Percentiles rank a stretch among this genome's conserved stretches.
phyloP scores from a whole-genome alignment of 2,888 invertebrate species.

The Epistrophe eligans region DNA sequence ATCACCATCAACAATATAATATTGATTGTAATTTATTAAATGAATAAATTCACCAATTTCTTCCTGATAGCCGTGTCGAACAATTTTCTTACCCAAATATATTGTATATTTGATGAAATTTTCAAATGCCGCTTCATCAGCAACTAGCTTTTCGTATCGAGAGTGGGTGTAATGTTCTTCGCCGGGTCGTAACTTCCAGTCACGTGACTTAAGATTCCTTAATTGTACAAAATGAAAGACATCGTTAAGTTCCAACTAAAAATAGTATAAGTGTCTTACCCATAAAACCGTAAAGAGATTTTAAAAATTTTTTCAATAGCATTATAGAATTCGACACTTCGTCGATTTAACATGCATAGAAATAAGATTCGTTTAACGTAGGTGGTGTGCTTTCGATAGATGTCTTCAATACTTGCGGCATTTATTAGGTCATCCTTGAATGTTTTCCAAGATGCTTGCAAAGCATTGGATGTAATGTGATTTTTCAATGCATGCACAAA shows the following conservation, averaged over 20 bases:
- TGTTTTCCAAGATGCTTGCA: constrained; percentile 90
- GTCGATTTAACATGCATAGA: constrained; percentile 89
- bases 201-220: constrained; percentile 81
- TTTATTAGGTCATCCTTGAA: constrained; percentile 88
- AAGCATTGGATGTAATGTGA: constrained; percentile 90
- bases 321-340: constrained; percentile 88
- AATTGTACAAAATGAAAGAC: constrained; percentile 1
- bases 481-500: constrained; percentile 90
- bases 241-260: background rate
- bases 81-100: constrained; percentile 83
- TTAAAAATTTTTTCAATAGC: constrained; percentile 89
- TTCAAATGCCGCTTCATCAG: constrained; percentile 82
- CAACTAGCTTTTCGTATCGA: constrained; percentile 80
- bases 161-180: constrained; percentile 81
- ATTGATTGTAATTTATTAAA: constrained; percentile 83
- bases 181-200: constrained; percentile 79
- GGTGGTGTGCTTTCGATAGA: constrained; percentile 89
- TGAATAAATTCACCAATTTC: constrained; percentile 83
- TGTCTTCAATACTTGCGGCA: constrained; percentile 88
- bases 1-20: constrained; percentile 85
- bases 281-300: constrained; percentile 87
- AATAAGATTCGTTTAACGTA: constrained; percentile 91
- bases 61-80: constrained; percentile 82
- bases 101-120: constrained; percentile 82
- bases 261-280: constrained; percentile 77